Percentiles rank a stretch among this genome's conserved stretches.
Evolutionary conservation across 2,797 vertebrate species (phyloP).

Genomic region (Malacoctenus gilli): DNA sequence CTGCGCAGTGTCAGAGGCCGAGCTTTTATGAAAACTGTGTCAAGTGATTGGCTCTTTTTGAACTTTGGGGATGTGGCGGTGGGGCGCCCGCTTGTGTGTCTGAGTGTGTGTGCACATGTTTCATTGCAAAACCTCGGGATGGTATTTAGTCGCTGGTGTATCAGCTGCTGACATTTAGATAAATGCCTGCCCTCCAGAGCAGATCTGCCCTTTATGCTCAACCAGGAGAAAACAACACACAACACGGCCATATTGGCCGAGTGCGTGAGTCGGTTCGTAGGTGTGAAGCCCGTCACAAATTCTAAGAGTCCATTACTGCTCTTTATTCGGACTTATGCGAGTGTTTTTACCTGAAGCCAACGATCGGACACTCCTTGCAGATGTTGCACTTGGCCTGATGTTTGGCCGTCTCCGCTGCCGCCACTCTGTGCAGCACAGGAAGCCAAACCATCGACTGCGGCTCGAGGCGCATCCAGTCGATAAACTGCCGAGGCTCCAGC

Average conservation of each 20-base stretch:
- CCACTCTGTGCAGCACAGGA: slow-evolving; percentile 94
- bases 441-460: slow-evolving; percentile 99
- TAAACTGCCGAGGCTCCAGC: slow-evolving; percentile 91
- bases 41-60: slow-evolving; percentile 22
- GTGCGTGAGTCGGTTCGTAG: slow-evolving; percentile 12
- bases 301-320: slow-evolving; percentile 14
- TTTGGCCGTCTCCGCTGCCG: slow-evolving; percentile 95
- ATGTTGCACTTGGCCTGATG: slow-evolving; percentile 99
- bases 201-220: slow-evolving; percentile 75
- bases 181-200: slow-evolving; percentile 78
- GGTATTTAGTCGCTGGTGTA: slow-evolving; percentile 76
- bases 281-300: slow-evolving; percentile 13
- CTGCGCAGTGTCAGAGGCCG: slow-evolving; percentile 35
- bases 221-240: slow-evolving; percentile 58
- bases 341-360: slow-evolving; percentile 90
- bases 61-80: slow-evolving; percentile 28
- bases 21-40: slow-evolving; percentile 34
- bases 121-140: slow-evolving; percentile 56
- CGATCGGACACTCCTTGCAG: slow-evolving; percentile 97
- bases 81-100: slow-evolving; percentile 6
- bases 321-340: not conserved
- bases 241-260: slow-evolving; percentile 31
- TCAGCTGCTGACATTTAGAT: slow-evolving; percentile 82
- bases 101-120: slow-evolving; percentile 30
- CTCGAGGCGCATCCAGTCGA: slow-evolving; percentile 96